A percentile compares a stretch with the other conserved stretches of the same genome.
Evolutionary conservation across 2,797 vertebrate species (phyloP).

Genomic region (Enteromius fasciolatus): DNA sequence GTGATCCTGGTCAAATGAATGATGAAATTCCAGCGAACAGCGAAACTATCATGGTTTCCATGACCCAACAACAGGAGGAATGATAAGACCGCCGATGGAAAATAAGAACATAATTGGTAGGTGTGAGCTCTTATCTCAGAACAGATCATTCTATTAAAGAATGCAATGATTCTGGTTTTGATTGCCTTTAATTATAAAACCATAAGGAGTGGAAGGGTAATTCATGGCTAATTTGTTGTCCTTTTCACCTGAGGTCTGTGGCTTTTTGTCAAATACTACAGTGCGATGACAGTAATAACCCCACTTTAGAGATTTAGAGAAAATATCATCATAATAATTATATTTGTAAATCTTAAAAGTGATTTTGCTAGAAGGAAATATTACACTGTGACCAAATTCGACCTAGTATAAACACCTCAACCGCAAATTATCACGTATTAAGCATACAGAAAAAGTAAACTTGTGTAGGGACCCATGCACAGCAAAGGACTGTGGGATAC

Average conservation of each 20-base stretch:
- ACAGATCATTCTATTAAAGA: neutral
- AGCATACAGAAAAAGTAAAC: neutral
- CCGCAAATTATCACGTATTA: neutral
- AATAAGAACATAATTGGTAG: slow-evolving; percentile 7
- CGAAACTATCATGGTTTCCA: too few species aligned
- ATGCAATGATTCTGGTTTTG: neutral
- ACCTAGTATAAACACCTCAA: neutral
- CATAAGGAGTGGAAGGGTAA: slow-evolving; percentile 28
- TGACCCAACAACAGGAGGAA: neutral
- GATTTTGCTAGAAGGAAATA: slow-evolving; percentile 6
- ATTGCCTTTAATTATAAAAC: neutral
- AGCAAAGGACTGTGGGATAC: neutral
- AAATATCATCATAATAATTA: slow-evolving; percentile 26
- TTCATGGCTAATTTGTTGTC: neutral
- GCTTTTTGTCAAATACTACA: slow-evolving; percentile 1
- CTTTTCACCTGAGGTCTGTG: slow-evolving; percentile 12
- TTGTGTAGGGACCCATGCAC: too few species aligned
- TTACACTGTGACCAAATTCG: neutral
- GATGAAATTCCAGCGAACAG: neutral
- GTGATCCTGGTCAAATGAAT: neutral
- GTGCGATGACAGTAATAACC: neutral
- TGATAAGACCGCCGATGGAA: neutral
- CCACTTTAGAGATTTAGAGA: slow-evolving; percentile 20
- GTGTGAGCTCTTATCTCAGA: slow-evolving; percentile 15
- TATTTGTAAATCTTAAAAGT: slow-evolving; percentile 20